phyloP scores from a whole-genome alignment of 2,797 vertebrate species.

The Gymnoscopelus braueri region DNA sequence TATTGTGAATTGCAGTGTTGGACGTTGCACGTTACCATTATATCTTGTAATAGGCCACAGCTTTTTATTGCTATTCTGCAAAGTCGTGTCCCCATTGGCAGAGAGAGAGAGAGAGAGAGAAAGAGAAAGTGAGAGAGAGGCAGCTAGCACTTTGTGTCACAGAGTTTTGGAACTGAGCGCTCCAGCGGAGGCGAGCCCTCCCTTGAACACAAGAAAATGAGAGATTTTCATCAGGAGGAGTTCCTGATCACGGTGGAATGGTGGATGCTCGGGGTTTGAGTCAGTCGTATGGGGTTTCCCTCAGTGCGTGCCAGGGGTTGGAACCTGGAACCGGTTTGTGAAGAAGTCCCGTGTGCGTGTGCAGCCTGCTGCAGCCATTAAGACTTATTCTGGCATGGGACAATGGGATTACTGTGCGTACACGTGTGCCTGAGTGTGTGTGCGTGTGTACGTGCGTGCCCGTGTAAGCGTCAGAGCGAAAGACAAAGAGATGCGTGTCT shows the following conservation, averaged over 20 bases:
- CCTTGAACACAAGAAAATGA: slow-evolving; percentile 23
- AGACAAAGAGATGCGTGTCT: slow-evolving; percentile 11
- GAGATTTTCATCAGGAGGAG: slow-evolving; percentile 14
- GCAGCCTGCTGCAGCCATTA: slow-evolving; percentile 52
- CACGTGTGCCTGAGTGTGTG: slow-evolving; percentile 17
- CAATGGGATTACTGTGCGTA: slow-evolving; percentile 48
- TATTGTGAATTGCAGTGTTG: not conserved
- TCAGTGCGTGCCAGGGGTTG: slow-evolving; percentile 36
- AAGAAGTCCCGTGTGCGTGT: slow-evolving; percentile 37
- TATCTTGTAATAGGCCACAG: not conserved
- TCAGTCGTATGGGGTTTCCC: slow-evolving; percentile 50
- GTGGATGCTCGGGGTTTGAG: slow-evolving; percentile 18
- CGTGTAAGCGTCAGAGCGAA: slow-evolving; percentile 24
- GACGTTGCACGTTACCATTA: not conserved
- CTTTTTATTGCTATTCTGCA: not conserved
- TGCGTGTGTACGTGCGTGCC: slow-evolving; percentile 9
- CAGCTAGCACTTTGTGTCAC: slow-evolving; percentile 5
- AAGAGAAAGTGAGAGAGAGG: no score
- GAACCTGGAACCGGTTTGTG: slow-evolving; percentile 59
- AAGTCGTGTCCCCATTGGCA: not conserved
- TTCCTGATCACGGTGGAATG: slow-evolving; percentile 13
- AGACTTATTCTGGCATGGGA: slow-evolving; percentile 43
- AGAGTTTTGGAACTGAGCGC: not conserved
- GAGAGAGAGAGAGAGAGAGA: no score
- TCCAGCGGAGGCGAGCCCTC: not conserved